phyloP scores from a whole-genome alignment of 1,140 invertebrate species.

The Pogonomyrmex californicus region DNA sequence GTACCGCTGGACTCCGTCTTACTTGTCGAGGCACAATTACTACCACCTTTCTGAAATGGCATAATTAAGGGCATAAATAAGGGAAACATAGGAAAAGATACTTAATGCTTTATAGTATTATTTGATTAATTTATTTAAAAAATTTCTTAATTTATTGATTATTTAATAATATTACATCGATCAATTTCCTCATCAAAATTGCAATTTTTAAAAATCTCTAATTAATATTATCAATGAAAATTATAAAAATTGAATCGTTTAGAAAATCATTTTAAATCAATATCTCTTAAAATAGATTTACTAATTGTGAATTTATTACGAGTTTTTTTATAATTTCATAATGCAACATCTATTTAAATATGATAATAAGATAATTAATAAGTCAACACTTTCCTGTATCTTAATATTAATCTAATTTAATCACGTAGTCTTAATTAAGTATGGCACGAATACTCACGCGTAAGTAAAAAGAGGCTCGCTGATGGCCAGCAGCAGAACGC shows the following conservation, averaged over 20 bases:
- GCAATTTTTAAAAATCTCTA: neutral
- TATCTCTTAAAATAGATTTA: neutral
- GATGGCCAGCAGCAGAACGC: constrained; percentile 73
- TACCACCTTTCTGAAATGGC: constrained; percentile 76
- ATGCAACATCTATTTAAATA: neutral
- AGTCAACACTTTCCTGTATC: neutral
- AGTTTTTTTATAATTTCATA: neutral
- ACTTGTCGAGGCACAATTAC: constrained; percentile 78
- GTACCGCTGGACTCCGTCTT: constrained; percentile 70
- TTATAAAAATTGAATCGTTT: neutral
- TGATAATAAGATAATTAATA: neutral
- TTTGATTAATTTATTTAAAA: neutral
- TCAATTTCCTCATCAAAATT: too few relatives aligned
- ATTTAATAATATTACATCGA: too few relatives aligned
- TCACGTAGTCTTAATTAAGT: constrained; percentile 29
- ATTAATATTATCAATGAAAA: neutral
- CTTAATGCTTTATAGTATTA: neutral
- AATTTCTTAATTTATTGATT: too few relatives aligned
- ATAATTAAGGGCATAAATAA: neutral
- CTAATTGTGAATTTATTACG: neutral
- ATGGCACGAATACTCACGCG: constrained; percentile 72
- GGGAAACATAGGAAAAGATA: neutral
- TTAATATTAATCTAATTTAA: neutral
- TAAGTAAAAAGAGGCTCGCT: constrained; percentile 71
- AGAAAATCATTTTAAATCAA: neutral